Percentiles rank a stretch among this genome's conserved stretches.
These are phyloP conservation scores for Fringilla coelebs DNA, from an alignment of 2,797 vertebrate species.

Conservation along the genomic window DNA sequence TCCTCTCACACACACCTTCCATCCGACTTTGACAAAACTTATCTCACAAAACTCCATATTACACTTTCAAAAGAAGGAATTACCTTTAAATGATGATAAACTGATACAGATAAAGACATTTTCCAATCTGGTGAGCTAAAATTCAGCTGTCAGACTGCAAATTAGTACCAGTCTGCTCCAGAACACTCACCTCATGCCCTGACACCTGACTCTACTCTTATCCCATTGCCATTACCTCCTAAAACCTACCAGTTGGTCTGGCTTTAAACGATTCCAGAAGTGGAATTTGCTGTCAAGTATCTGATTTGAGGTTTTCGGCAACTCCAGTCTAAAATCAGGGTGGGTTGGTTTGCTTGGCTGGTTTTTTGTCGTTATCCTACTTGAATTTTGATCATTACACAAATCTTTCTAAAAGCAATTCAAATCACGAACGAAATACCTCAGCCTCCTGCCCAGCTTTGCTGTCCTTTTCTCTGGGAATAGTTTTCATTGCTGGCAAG, in stretches of 20 bases:
- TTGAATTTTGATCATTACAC: neutral
- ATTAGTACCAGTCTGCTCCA: fast-evolving
- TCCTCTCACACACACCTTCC: neutral
- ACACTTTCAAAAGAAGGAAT: neutral
- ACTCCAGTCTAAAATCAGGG: neutral
- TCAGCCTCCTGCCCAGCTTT: neutral
- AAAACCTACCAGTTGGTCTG: fast-evolving
- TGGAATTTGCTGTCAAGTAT: neutral
- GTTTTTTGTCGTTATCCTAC: neutral
- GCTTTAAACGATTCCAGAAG: neutral
- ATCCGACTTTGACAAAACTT: neutral
- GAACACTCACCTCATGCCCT: neutral
- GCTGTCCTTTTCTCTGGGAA: neutral
- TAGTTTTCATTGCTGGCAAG: neutral
- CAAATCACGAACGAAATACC: neutral
- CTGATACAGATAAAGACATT: neutral
- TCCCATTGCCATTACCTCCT: neutral
- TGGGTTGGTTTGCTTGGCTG: neutral
- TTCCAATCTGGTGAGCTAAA: neutral
- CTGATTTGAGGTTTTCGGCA: neutral
- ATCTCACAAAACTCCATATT: neutral
- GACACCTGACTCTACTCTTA: neutral
- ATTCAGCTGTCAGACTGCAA: neutral
- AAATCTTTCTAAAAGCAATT: neutral
- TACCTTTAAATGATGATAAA: neutral